Evolutionary conservation across 2,113 vertebrate species (phyloP).

Genomic region (Noctilio leporinus): DNA sequence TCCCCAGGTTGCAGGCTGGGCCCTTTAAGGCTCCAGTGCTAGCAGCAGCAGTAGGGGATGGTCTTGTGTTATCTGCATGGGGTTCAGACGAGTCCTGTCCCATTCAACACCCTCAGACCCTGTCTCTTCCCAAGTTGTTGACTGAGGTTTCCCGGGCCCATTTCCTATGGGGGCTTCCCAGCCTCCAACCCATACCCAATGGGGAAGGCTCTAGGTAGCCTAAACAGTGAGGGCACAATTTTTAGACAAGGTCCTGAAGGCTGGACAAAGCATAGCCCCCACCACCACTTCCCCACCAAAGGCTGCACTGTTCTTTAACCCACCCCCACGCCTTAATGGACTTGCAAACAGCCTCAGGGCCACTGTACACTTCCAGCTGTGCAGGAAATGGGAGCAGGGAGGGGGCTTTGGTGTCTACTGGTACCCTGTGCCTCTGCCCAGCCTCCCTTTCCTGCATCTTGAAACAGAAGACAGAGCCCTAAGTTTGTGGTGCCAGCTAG

Average conservation of each 20-base stretch:
- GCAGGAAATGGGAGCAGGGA: background rate
- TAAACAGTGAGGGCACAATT: background rate
- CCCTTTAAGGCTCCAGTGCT: background rate
- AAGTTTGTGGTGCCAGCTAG: background rate
- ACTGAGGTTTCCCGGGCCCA: background rate
- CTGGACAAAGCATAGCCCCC: background rate
- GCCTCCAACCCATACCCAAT: background rate
- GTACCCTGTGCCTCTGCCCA: background rate
- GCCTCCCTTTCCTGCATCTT: background rate
- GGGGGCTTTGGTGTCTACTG: background rate
- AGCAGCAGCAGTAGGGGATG: background rate
- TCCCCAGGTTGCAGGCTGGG: background rate
- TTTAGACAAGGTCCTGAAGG: background rate
- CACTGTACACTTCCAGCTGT: background rate
- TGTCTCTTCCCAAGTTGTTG: background rate
- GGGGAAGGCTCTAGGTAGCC: background rate
- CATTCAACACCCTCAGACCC: background rate
- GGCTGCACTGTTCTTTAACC: background rate
- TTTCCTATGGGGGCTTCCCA: background rate
- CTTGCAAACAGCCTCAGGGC: background rate
- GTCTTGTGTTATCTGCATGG: background rate
- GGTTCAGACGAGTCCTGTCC: slow-evolving; percentile 25
- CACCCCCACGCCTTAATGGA: background rate
- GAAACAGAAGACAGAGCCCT: background rate
- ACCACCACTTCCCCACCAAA: fast-evolving